These are phyloP conservation scores for Leucosticte australis DNA, from an alignment of 2,113 vertebrate genomes.

Conservation along the genomic window DNA sequence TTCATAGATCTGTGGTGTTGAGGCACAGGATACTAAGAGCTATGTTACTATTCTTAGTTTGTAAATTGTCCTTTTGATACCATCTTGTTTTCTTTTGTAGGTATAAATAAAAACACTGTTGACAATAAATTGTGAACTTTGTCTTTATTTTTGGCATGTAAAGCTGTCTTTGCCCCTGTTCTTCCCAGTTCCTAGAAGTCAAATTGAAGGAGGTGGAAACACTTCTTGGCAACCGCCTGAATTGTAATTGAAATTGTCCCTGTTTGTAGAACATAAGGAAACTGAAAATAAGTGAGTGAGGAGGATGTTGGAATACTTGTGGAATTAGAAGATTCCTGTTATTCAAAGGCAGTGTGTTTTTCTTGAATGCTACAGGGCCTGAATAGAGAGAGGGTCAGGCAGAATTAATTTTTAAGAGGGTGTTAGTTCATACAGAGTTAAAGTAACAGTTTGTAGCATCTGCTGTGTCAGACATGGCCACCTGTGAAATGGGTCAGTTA, in stretches of 20 bases:
- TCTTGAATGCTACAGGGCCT: neutral
- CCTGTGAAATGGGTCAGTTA: neutral
- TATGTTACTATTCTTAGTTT: conserved; percentile 80
- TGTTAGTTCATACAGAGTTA: neutral
- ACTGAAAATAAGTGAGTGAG: neutral
- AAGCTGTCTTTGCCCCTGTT: neutral
- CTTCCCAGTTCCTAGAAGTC: neutral
- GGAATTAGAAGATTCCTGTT: neutral
- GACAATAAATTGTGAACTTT: conserved; percentile 70
- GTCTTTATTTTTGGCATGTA: conserved; percentile 65
- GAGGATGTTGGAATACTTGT: neutral
- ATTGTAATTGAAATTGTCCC: neutral
- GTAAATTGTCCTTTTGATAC: conserved; percentile 85
- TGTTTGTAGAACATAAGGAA: neutral
- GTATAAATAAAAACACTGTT: conserved; percentile 85
- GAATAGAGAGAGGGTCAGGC: neutral
- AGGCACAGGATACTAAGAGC: conserved; percentile 77
- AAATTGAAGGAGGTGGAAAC: neutral
- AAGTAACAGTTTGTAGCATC: neutral
- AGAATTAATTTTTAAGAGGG: neutral
- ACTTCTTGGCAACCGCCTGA: neutral
- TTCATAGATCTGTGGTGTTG: conserved; percentile 72
- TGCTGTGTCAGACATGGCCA: neutral
- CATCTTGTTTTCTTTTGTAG: conserved; percentile 88
- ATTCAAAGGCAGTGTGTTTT: neutral